Percentiles rank a stretch among this genome's conserved stretches.
Evolutionary conservation across 2,888 invertebrate species (phyloP).

Genomic region (Dicycla oo): DNA sequence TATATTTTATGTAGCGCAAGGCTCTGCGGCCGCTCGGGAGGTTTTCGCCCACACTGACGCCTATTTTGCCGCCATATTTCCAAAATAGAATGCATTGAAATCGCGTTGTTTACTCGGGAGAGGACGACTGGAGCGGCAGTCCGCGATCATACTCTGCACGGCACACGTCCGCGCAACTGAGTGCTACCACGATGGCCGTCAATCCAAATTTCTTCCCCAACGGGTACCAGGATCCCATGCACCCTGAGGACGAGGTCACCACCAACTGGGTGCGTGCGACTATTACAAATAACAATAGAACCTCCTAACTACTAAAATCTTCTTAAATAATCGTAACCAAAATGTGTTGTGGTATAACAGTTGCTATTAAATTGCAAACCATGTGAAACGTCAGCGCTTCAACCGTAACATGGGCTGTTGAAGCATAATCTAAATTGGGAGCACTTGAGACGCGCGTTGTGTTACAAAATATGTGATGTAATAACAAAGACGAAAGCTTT

Average conservation of each 20-base stretch:
- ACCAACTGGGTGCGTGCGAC: slow-evolving; percentile 91
- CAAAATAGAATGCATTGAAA: slow-evolving; percentile 90
- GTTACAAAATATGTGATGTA: slow-evolving; percentile 87
- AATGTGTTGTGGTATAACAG: slow-evolving; percentile 58
- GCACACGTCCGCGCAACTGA: slow-evolving; percentile 81
- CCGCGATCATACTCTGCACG: slow-evolving; percentile 84
- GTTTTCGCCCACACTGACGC: slow-evolving; percentile 84
- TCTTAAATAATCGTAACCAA: slow-evolving; percentile 46
- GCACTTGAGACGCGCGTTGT: slow-evolving; percentile 81
- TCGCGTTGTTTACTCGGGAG: slow-evolving; percentile 87
- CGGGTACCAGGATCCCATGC: slow-evolving; percentile 89
- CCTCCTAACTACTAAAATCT: slow-evolving; percentile 48
- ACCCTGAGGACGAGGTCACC: slow-evolving; percentile 91
- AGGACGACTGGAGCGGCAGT: slow-evolving; percentile 86
- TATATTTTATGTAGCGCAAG: slow-evolving; percentile 75
- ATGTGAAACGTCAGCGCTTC: slow-evolving; percentile 54
- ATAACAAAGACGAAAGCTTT: slow-evolving; percentile 73
- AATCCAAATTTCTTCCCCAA: slow-evolving; percentile 89
- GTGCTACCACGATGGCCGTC: slow-evolving; percentile 81
- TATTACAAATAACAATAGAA: slow-evolving; percentile 57
- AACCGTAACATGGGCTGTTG: slow-evolving; percentile 63
- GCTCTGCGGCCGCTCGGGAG: slow-evolving; percentile 76
- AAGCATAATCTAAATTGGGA: slow-evolving; percentile 81
- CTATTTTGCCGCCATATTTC: slow-evolving; percentile 87
- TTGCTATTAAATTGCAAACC: slow-evolving; percentile 55